Base-by-base conservation (phyloP, 2,113 vertebrate genomes). In the Tragelaphus scriptus region DNA sequence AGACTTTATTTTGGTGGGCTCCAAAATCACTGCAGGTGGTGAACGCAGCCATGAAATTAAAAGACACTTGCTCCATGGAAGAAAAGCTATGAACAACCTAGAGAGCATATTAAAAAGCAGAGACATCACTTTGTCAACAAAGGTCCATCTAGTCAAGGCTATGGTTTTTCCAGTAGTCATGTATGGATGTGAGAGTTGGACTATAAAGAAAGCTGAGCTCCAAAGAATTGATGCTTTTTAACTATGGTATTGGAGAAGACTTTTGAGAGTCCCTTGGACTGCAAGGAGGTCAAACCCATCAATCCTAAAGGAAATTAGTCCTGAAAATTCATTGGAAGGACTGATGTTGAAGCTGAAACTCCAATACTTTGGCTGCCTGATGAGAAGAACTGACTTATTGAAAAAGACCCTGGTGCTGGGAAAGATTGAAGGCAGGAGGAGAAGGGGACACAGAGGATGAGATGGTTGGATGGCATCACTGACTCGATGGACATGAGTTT, bases 401-500 rank as follows among this genome's bases (percentile, higher is more conserved):
- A n/a, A 40, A 71, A 71, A 71, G n/a, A 71, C n/a, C 19, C 68
- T 36, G n/a, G 12, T 71, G n/a, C 68, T 71, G 9, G 19, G 68
- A 71, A 71, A 71, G 68, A 71, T 3, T 71, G n/a, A 71, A 40
- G 19, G 68, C n/a, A 40, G n/a, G n/a, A 71, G 9, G 65, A 71
- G 19, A 71, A 71, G 19, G n/a, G 19, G 65, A 36, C 0, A 0
- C 19, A 71, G 65, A 71, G 65, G n/a, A 23, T 71, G 65, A 36
- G 10, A 36, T 23, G 19, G 65, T 23, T 36, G 65, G n/a, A 36
- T 36, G n/a, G 9, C 65, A 71, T 71, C 19, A 71, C n/a, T 0
- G 0, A 23, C n/a, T 36, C 0, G 0, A 36, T 71, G n/a, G n/a
- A 36, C 10, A 71, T 36, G n/a, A 71, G n/a, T 21, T 36, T 71